Base-by-base conservation (phyloP, 1,140 invertebrate species). In the Elymnias hypermnestra region DNA sequence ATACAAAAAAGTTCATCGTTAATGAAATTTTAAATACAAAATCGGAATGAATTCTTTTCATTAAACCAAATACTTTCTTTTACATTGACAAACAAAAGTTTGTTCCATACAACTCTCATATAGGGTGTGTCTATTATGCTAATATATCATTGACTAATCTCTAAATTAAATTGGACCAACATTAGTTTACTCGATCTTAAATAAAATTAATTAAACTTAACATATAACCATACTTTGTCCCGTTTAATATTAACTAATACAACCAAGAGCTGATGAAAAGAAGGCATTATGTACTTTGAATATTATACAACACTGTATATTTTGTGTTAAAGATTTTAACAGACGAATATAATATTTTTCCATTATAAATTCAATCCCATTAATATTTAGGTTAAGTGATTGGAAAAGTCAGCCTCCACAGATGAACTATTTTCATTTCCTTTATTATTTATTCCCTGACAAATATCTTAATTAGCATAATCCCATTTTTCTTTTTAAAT, bases 131-230 rank as follows among this genome's bases (percentile, higher is more conserved):
- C 17, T 29, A 41, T 58, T 52, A 54, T 29, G 40, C 51, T 62
- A 61, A 28, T 23, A 46, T 49, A 53, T 26, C 38, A n/a, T n/a
- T n/a, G n/a, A n/a, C 44, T 60, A 60, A 53, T 19, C 7, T 52
- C 47, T 57, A 62, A 65, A 45, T 48, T 57, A 66, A 57, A 63
- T 66, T 66, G 63, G 63, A 66, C 57, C 63, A 57, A 60, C 54
- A 47, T 57, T 61, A 52, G 57, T 55, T 40, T 26, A 41, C 39
- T 51, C 46, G 45, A 42, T 28, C 40, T 39, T 53, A 50, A 58
- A 57, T 51, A 55, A 57, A 53, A 36, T 48, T 54, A 50, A 37
- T 44, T 52, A 49, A 52, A 50, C 49, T 54, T 59, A 56, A 49
- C 50, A 40, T 51, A 61, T 53, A 52, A 58, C 56, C 51, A 46